Evolutionary conservation across 2,888 invertebrate species (phyloP).

Genomic region (Hypomecis atomaria): DNA sequence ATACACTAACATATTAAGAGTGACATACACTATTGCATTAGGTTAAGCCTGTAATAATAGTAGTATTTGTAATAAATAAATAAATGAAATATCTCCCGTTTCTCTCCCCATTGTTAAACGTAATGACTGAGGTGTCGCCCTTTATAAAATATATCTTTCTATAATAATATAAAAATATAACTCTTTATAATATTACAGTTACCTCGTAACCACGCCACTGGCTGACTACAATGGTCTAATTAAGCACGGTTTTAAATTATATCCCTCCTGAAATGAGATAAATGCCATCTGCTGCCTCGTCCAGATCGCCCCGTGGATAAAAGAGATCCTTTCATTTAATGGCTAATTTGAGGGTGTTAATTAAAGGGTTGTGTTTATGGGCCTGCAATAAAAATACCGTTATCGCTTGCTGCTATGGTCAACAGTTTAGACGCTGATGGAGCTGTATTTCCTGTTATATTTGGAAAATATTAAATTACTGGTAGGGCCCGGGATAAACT

Average conservation of each 20-base stretch:
- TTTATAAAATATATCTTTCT: too few species aligned
- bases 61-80: too few species aligned
- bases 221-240: constrained; percentile 14
- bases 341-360: constrained; percentile 12
- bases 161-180: not conserved
- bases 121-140: too few species aligned
- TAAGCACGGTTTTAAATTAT: constrained; percentile 11
- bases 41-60: too few species aligned
- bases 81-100: too few species aligned
- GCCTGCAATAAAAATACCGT: not conserved
- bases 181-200: not conserved
- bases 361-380: constrained; percentile 11
- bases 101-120: too few species aligned
- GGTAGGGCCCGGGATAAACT: too few species aligned
- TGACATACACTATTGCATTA: too few species aligned
- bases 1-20: too few species aligned
- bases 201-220: not conserved
- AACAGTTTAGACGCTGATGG: not conserved
- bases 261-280: constrained; percentile 28
- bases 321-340: constrained; percentile 12
- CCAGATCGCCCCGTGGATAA: constrained; percentile 16
- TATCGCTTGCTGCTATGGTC: not conserved
- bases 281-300: constrained; percentile 10
- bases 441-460: too few species aligned
- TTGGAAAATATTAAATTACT: too few species aligned